Conservation (phyloP, 2,888 invertebrate species). For the Salpingus planirostris region DNA sequence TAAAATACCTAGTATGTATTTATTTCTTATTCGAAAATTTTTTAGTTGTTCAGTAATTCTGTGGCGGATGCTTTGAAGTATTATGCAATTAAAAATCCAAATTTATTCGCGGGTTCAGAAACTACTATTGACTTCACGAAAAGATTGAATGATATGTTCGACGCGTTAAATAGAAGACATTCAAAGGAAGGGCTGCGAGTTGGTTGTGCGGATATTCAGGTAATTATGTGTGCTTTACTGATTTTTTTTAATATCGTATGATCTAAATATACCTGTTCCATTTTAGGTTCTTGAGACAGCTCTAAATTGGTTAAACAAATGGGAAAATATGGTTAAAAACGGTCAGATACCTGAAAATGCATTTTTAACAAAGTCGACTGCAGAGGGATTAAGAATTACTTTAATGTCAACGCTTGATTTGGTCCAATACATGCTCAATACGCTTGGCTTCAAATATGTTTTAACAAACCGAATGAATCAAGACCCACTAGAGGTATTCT, state of each 20-base stretch:
- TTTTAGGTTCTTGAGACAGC: slow-evolving; percentile 12
- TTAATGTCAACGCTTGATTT: slow-evolving; percentile 17
- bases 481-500: slow-evolving; percentile 19
- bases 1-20: no score
- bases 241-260: no score
- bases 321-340: slow-evolving; percentile 12
- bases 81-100: no score
- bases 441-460: slow-evolving; percentile 13
- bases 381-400: slow-evolving; percentile 17
- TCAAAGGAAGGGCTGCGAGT: slow-evolving; percentile 8
- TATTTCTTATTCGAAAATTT: no score
- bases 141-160: no score
- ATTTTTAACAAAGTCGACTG: slow-evolving; percentile 16
- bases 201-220: slow-evolving; percentile 5
- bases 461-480: slow-evolving; percentile 18
- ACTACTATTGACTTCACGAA: no score
- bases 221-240: no score
- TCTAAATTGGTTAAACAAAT: slow-evolving; percentile 12
- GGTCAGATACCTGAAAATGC: slow-evolving; percentile 8
- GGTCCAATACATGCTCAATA: slow-evolving; percentile 9
- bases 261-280: no score
- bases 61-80: no score
- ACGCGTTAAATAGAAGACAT: slow-evolving; percentile 7
- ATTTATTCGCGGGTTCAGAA: no score
- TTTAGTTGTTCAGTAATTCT: no score